phyloP scores from a whole-genome alignment of 2,888 invertebrate species.

The Drosophila aldrichi region DNA sequence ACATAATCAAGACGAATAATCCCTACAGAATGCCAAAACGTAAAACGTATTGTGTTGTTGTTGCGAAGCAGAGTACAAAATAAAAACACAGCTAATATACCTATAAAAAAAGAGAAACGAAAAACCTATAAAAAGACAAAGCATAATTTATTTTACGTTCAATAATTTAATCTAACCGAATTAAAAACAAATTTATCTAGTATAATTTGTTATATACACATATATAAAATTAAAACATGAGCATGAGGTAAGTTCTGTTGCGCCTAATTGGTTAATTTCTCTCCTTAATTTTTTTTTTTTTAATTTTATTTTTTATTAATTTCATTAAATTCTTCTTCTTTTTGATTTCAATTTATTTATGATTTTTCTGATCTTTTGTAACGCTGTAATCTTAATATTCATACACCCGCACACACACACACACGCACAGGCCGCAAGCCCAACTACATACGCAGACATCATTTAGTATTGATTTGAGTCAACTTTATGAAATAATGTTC shows the following conservation, averaged over 20 bases:
- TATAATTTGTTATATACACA: constrained; percentile 53
- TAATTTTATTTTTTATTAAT: not conserved
- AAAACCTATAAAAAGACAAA: constrained; percentile 57
- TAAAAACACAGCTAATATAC: constrained; percentile 24
- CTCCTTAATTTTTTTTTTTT: constrained; percentile 14
- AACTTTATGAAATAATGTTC: constrained; percentile 34
- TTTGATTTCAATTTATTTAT: constrained; percentile 44
- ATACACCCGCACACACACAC: constrained; percentile 13
- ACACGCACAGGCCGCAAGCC: constrained; percentile 26
- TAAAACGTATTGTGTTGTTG: constrained; percentile 40
- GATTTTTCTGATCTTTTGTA: constrained; percentile 49
- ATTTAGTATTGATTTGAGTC: constrained; percentile 24
- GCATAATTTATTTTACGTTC: constrained; percentile 73
- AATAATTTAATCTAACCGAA: constrained; percentile 67
- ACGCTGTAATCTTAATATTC: constrained; percentile 30
- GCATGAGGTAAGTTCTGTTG: constrained; percentile 84
- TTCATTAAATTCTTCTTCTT: constrained; percentile 53
- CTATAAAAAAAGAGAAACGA: constrained; percentile 15
- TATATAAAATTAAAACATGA: constrained; percentile 68
- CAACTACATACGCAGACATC: constrained; percentile 13
- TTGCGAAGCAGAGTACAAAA: constrained; percentile 54
- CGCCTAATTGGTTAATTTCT: constrained; percentile 78
- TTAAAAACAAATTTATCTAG: constrained; percentile 57
- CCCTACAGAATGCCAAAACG: constrained; percentile 37
- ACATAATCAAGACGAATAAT: constrained; percentile 11